Base-by-base conservation (phyloP, 2,888 invertebrate genomes). In the Sinodicranocentrus sp. region DNA sequence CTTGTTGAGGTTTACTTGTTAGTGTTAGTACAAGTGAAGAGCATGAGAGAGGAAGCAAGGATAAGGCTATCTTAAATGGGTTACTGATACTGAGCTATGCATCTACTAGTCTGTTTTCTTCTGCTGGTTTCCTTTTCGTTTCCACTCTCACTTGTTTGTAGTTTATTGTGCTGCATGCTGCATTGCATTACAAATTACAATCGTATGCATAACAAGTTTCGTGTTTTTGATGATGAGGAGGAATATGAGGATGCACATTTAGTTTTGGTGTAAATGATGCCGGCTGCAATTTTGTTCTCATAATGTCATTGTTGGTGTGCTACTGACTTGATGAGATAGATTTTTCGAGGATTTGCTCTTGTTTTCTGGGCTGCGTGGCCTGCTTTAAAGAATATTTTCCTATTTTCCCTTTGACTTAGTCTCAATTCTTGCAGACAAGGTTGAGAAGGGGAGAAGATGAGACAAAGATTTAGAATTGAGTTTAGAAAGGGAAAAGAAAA, bases 401-500 rank as follows among this genome's bases (percentile, higher is more conserved):
- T 39, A 8, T 39, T 52, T 52, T 52, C 19, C 19, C 19, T 52
- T 52, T 52, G 39, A 39, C 6, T 39, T 39, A 13, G 39, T 39
- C 5, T 39, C 13, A 13, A 39, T 13, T 39, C 13, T 5, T 5
- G 39, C 6, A 39, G 13, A 39, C 39, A 39, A 39, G 39, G 39
- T 39, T 39, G 39, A 8, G 5, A 13, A n/a, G n/a, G n/a, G n/a
- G n/a, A n/a, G n/a, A n/a, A n/a, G n/a, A n/a, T 44, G n/a, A 44
- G 19, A 8, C 19, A 19, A 19, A 52, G 52, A 8, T 52, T 52
- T 8, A 52, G 39, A 39, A 1, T 52, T 52, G 19, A 52, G 17
- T 52, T n/a, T 44, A 52, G 52, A 52, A 52, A 52, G 52, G 52
- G 19, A 52, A 39, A 39, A 13, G 39, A 39, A 39, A 39, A 39